A percentile compares a stretch with the other conserved stretches of the same genome.
These are phyloP conservation scores for Dryobota labecula DNA, from an alignment of 2,888 invertebrate genomes.

Conservation along the genomic window DNA sequence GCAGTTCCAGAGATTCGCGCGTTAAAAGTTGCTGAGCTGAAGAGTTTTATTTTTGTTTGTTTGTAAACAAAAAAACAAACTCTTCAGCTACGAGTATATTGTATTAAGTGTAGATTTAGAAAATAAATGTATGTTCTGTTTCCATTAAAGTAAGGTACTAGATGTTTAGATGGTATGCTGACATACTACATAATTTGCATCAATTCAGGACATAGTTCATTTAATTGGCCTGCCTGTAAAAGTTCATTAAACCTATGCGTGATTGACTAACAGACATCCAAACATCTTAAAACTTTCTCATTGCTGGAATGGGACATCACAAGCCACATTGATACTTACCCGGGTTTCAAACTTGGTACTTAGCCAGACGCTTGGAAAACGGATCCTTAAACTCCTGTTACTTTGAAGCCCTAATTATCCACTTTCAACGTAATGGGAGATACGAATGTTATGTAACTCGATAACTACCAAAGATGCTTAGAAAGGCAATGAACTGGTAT, in stretches of 20 bases:
- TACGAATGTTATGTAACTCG: constrained; percentile 4
- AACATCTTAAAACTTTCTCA: neutral
- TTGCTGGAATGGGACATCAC: neutral
- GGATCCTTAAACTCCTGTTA: constrained; percentile 9
- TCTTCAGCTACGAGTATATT: too few species aligned
- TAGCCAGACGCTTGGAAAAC: neutral
- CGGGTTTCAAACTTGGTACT: constrained; percentile 3
- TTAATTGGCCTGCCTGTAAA: neutral
- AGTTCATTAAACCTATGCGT: neutral
- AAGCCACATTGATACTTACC: neutral
- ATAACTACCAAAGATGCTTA: neutral
- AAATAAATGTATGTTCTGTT: neutral
- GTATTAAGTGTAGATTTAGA: too few species aligned
- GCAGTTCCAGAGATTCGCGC: too few species aligned
- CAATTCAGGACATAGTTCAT: neutral
- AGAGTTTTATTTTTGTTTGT: too few species aligned
- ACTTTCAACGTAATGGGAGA: neutral
- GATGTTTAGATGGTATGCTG: neutral
- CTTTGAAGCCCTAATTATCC: constrained; percentile 7
- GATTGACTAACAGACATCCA: neutral
- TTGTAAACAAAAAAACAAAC: too few species aligned
- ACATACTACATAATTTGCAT: neutral
- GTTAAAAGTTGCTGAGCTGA: too few species aligned
- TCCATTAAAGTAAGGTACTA: too few species aligned
- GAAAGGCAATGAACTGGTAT: neutral